phyloP scores from a whole-genome alignment of 2,113 vertebrate species.

The Accipiter virgatus region DNA sequence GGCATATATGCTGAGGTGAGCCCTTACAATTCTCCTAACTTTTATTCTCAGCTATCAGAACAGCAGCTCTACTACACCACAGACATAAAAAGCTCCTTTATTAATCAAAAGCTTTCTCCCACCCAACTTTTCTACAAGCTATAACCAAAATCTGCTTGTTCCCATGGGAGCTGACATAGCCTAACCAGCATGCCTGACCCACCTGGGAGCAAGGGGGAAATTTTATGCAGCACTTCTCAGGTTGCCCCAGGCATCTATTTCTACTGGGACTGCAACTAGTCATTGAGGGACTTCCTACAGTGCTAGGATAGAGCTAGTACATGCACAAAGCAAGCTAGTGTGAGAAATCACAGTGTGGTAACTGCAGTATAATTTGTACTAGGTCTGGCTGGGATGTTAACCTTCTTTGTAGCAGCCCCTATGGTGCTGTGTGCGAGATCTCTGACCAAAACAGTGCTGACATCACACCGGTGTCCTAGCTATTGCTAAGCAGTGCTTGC shows the following conservation, averaged over 20 bases:
- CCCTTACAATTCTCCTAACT: not conserved
- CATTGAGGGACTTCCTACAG: not conserved
- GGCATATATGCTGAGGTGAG: not conserved
- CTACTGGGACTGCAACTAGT: rapidly evolving
- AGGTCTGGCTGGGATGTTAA: not conserved
- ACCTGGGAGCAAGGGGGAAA: not conserved
- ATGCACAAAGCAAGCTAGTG: not conserved
- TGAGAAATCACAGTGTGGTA: not conserved
- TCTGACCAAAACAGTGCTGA: not conserved
- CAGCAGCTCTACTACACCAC: not conserved
- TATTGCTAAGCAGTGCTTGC: not conserved
- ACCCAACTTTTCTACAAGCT: not conserved
- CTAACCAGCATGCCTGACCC: not conserved
- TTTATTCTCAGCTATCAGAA: not conserved
- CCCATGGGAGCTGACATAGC: not conserved
- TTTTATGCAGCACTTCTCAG: not conserved
- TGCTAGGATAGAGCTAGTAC: not conserved
- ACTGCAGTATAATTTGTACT: not conserved
- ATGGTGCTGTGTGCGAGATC: rapidly evolving
- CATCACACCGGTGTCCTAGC: not conserved
- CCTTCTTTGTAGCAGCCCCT: not conserved
- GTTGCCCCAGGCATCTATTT: not conserved
- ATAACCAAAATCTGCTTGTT: not conserved
- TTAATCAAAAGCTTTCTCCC: not conserved
- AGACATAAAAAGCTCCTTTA: not conserved